These are phyloP conservation scores for Homarus gammarus DNA, from an alignment of 2,888 invertebrate species.

Conservation along the genomic window DNA sequence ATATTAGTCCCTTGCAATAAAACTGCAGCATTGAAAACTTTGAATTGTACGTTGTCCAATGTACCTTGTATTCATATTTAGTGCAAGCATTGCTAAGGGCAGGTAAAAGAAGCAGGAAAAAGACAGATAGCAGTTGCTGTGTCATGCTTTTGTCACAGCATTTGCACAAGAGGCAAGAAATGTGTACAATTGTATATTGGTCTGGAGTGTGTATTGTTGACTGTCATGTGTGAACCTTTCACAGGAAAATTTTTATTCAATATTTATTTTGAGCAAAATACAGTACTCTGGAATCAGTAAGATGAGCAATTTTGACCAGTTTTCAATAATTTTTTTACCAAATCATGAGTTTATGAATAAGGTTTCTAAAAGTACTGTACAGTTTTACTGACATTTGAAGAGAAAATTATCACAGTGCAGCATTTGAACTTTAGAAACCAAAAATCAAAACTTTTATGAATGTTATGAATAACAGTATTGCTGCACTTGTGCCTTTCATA, in stretches of 20 bases:
- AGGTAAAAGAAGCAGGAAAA: slow-evolving; percentile 52
- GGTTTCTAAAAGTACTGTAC: too few relatives aligned
- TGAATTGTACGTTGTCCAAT: slow-evolving; percentile 20
- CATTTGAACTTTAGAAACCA: not conserved
- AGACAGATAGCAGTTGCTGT: slow-evolving; percentile 31
- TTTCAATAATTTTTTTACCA: too few relatives aligned
- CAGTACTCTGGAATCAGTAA: not conserved
- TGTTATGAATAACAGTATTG: too few relatives aligned
- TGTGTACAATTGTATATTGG: slow-evolving; percentile 54
- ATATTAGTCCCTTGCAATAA: slow-evolving; percentile 33
- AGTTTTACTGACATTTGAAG: too few relatives aligned
- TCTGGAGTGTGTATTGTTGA: slow-evolving; percentile 42
- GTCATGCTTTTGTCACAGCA: slow-evolving; percentile 32
- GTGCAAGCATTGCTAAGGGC: slow-evolving; percentile 51
- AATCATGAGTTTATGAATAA: too few relatives aligned
- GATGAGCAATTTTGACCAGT: not conserved
- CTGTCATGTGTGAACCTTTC: not conserved
- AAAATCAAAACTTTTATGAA: not conserved
- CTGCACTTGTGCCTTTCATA: too few relatives aligned
- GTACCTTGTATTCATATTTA: slow-evolving; percentile 22
- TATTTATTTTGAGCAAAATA: not conserved
- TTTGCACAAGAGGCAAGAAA: slow-evolving; percentile 13
- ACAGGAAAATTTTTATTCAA: slow-evolving; percentile 19
- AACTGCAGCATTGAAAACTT: slow-evolving; percentile 27
- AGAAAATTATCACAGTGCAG: too few relatives aligned